Base-by-base conservation (phyloP, 2,888 invertebrate species). In the Drosophila planitibia region DNA sequence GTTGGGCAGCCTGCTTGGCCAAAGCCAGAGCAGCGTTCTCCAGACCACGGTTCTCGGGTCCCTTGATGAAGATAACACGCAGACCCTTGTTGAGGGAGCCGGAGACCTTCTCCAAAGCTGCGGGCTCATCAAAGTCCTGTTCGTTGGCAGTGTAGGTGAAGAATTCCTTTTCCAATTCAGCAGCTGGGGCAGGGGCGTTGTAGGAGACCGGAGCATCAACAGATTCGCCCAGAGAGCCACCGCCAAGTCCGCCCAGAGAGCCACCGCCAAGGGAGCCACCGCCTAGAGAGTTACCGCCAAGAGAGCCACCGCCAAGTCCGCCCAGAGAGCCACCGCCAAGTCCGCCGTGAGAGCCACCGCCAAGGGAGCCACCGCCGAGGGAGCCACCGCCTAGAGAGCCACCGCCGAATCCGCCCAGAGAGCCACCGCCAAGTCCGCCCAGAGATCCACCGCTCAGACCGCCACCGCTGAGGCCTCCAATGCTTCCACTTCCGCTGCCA, bases 51-150 rank as follows among this genome's bases (percentile, higher is more conserved):
- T 91, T 91, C 79, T 92, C 92, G 76, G 93, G 93, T 64, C 92
- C 91, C 82, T 92, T 93, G 74, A 93, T 93, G 85, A 93, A 92
- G 58, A 93, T 74, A 30, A 93, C 92, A 32, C 93, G 93, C 33
- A 93, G 89, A 65, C 83, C 91, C 75, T 91, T 90, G 76, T 92
- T 93, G 69, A 92, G 16, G 4, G 85, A 78, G 59, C 82, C 70
- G 16, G 83, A 81, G 9, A 83, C 79, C 25, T 78, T 79, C 51
- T 91, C 84, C 14, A 78, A 57, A 60, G 84, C 79, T 44, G 82
- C 73, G 7, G 81, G 85, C 67, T 91, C 91, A 63, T 90, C 81
- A 44, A 89, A 89, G 63, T 92, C 92, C 63, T 86, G 91, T 74
- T 93, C 92, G 71, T 92, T 91, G 51, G 93, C 93, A 44, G 91